Conservation (phyloP, 2,888 invertebrate genomes). For the Chrysopilus asiliformis region DNA sequence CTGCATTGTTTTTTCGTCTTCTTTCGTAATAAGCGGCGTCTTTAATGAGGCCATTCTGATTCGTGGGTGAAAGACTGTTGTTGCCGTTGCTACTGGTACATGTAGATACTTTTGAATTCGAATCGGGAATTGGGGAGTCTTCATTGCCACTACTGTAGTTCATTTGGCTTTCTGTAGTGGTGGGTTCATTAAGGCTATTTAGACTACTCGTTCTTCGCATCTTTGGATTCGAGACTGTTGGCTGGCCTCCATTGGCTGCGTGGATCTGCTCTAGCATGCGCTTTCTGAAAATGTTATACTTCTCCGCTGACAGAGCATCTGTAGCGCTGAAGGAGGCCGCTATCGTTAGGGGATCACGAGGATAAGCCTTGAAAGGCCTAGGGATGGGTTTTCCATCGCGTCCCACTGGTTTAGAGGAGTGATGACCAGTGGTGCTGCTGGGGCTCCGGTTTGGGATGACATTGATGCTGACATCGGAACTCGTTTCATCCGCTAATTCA, state of each 20-base stretch:
- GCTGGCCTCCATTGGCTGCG: conserved; percentile 44
- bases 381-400: conserved; percentile 36
- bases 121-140: neutral
- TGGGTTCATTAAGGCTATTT: conserved; percentile 21
- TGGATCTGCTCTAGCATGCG: conserved; percentile 53
- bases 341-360: conserved; percentile 51
- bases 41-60: conserved; percentile 32
- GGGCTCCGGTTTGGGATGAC: neutral
- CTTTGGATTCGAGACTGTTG: conserved; percentile 49
- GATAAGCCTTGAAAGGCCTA: conserved; percentile 58
- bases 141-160: neutral
- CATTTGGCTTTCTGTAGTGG: neutral
- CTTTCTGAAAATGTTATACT: conserved; percentile 50
- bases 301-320: conserved; percentile 40
- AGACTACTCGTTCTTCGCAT: conserved; percentile 46
- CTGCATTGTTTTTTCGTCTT: conserved; percentile 82
- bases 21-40: conserved; percentile 82
- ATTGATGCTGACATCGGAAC: neutral
- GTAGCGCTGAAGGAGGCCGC: conserved; percentile 44
- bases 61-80: conserved; percentile 16
- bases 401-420: conserved; percentile 19
- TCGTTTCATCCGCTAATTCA: neutral
- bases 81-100: neutral
- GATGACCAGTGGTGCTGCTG: too few species aligned
- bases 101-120: too few species aligned